These are phyloP conservation scores for Latrodectus hesperus DNA, from an alignment of 2,888 invertebrate species.

Conservation along the genomic window DNA sequence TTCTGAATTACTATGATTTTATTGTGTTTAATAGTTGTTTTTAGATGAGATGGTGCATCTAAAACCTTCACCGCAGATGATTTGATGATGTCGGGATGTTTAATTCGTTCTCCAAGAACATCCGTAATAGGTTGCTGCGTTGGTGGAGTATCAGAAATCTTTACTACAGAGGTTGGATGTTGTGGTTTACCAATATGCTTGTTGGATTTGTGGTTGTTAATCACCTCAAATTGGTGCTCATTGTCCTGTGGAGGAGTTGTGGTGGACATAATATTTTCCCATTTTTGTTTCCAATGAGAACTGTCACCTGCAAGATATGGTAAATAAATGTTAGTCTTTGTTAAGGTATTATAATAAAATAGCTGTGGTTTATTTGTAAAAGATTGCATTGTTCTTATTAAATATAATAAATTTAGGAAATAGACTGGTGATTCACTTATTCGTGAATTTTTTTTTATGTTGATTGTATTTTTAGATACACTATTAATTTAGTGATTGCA, in stretches of 20 bases:
- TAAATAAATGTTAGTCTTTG: too few relatives aligned
- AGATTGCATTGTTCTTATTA: too few relatives aligned
- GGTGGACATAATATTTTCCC: neutral
- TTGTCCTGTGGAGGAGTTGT: conserved; percentile 17
- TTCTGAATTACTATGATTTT: conserved; percentile 70
- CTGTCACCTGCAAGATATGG: neutral
- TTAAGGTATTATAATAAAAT: too few relatives aligned
- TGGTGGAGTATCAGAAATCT: conserved; percentile 7
- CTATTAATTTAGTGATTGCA: too few relatives aligned
- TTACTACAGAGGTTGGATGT: conserved; percentile 30
- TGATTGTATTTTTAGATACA: too few relatives aligned
- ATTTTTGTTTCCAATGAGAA: conserved; percentile 43
- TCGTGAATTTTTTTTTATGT: too few relatives aligned
- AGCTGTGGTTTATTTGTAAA: too few relatives aligned
- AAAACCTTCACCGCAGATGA: conserved; percentile 65
- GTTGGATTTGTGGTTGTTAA: conserved; percentile 52
- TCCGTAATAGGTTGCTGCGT: conserved; percentile 14
- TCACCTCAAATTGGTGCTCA: neutral
- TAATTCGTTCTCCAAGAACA: conserved; percentile 53
- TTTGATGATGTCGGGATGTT: conserved; percentile 66
- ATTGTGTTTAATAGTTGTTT: conserved; percentile 69
- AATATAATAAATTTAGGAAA: too few relatives aligned
- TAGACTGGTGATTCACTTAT: too few relatives aligned
- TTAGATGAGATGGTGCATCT: conserved; percentile 60
- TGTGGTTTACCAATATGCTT: conserved; percentile 1